Percentiles rank a stretch among this genome's conserved stretches.
phyloP scores from a whole-genome alignment of 2,888 invertebrate species.

The Lepidonotus clava region DNA sequence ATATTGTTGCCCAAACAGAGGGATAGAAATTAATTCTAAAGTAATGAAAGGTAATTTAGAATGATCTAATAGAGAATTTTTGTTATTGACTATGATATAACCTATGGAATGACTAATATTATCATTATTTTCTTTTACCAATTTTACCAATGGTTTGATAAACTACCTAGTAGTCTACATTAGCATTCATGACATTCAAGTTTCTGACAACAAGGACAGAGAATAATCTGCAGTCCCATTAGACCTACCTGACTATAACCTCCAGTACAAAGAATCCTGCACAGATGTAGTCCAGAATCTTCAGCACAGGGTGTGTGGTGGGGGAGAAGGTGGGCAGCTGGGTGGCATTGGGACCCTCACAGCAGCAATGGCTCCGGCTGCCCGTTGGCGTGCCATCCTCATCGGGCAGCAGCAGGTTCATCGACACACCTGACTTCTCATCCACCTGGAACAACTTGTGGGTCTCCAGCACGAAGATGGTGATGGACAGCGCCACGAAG shows the following conservation, averaged over 20 bases:
- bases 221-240: no score
- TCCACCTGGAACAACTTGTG: constrained; percentile 75
- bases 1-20: no score
- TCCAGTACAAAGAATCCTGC: constrained; percentile 76
- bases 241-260: constrained; percentile 63
- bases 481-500: constrained; percentile 77
- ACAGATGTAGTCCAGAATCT: constrained; percentile 73
- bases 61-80: no score
- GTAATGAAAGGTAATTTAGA: no score
- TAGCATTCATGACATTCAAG: no score
- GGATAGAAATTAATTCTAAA: no score
- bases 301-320: constrained; percentile 73
- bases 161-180: no score
- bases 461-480: constrained; percentile 77
- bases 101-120: no score
- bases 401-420: constrained; percentile 54
- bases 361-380: background rate
- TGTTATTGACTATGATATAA: no score
- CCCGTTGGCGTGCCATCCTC: constrained; percentile 49
- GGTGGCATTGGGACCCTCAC: background rate
- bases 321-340: background rate
- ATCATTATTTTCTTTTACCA: no score
- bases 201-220: no score
- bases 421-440: constrained; percentile 23
- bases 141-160: no score